Evolutionary conservation across 2,888 invertebrate genomes (phyloP).

Genomic region (Folsomia manolachei): DNA sequence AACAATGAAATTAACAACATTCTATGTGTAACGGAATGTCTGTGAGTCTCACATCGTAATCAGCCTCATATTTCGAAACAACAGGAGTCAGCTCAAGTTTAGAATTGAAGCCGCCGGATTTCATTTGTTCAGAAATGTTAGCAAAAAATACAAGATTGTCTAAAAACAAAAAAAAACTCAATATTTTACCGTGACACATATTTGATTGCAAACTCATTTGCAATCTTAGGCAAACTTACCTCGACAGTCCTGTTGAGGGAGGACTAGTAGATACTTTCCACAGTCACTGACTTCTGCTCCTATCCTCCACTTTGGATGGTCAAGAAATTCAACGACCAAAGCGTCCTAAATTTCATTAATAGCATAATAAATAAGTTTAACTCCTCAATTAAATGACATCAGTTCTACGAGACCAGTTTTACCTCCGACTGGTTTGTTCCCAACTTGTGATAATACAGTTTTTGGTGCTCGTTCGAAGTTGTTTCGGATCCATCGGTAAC

Average conservation of each 20-base stretch:
- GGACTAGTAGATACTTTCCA: constrained; percentile 81
- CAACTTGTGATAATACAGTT: constrained; percentile 86
- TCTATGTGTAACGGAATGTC: not conserved
- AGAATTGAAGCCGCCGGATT: constrained; percentile 58
- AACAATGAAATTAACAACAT: constrained; percentile 13
- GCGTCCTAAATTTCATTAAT: constrained; percentile 62
- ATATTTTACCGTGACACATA: too few species aligned
- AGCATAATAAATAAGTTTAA: not conserved
- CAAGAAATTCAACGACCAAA: constrained; percentile 81
- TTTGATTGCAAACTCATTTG: too few species aligned
- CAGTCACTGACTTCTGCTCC: constrained; percentile 84
- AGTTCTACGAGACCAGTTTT: not conserved
- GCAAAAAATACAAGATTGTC: constrained; percentile 85
- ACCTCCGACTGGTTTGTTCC: constrained; percentile 75
- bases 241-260: constrained; percentile 81
- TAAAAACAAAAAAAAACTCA: too few species aligned
- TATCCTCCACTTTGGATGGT: constrained; percentile 86
- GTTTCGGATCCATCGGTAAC: constrained; percentile 92
- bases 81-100: constrained; percentile 73
- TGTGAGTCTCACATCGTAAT: constrained; percentile 74
- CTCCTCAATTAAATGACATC: not conserved
- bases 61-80: constrained; percentile 85
- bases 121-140: constrained; percentile 61
- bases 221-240: too few species aligned
- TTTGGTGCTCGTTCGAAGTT: constrained; percentile 80